These are phyloP conservation scores for Gari tellinella DNA, from an alignment of 2,888 invertebrate species.

Conservation along the genomic window DNA sequence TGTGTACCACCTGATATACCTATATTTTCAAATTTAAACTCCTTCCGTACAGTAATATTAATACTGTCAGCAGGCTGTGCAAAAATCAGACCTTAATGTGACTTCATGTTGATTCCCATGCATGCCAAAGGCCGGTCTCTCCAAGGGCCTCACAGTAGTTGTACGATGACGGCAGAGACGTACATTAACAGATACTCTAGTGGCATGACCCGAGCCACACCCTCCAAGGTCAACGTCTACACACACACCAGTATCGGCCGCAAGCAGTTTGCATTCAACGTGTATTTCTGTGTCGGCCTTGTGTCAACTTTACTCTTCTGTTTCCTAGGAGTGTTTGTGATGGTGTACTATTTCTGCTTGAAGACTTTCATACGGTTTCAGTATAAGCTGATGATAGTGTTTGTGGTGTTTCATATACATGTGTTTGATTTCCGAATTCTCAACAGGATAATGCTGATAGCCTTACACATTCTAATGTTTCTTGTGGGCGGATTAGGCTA, in stretches of 20 bases:
- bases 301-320: slow-evolving; percentile 15
- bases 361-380: slow-evolving; percentile 40
- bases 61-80: too few species aligned
- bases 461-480: slow-evolving; percentile 21
- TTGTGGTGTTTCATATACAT: slow-evolving; percentile 29
- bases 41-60: too few species aligned
- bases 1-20: too few species aligned
- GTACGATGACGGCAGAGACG: slow-evolving; percentile 40
- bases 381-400: slow-evolving; percentile 30
- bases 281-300: slow-evolving; percentile 23
- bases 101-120: too few species aligned
- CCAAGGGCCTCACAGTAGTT: slow-evolving; percentile 36
- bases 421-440: slow-evolving; percentile 33
- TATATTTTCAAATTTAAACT: too few species aligned
- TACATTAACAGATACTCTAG: slow-evolving; percentile 9
- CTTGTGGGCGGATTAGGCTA: slow-evolving; percentile 30
- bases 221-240: slow-evolving; percentile 3
- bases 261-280: slow-evolving; percentile 28
- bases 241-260: slow-evolving; percentile 24
- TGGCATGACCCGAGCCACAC: background rate
- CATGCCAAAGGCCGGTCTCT: background rate
- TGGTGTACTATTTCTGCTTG: slow-evolving; percentile 16
- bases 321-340: slow-evolving; percentile 6
- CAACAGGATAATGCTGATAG: slow-evolving; percentile 21
- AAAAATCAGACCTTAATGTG: too few species aligned